Conservation (phyloP, 2,113 vertebrate species). For the Geothlypis trichas region DNA sequence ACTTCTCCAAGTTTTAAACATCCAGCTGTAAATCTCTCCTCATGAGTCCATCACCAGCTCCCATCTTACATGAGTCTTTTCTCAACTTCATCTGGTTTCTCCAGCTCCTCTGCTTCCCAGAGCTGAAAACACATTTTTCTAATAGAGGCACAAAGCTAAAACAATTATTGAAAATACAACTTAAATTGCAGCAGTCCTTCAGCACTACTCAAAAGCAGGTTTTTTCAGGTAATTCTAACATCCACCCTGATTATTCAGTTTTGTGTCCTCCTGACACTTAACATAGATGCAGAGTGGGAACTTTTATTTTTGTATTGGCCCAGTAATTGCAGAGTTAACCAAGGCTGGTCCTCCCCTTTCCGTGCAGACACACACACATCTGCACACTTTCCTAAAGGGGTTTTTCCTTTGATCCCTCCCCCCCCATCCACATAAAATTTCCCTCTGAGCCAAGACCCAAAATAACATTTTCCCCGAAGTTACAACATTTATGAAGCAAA, state of each 20-base stretch:
- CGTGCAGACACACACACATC: not conserved
- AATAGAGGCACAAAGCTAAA: not conserved
- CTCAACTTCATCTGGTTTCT: not conserved
- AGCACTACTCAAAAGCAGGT: not conserved
- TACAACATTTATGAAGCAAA: not conserved
- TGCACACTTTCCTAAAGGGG: not conserved
- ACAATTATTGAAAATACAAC: not conserved
- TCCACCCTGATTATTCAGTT: not conserved
- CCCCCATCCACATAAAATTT: not conserved
- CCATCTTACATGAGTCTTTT: not conserved
- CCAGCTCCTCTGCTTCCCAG: not conserved
- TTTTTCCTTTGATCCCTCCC: not conserved
- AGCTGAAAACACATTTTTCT: not conserved
- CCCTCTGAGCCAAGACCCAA: not conserved
- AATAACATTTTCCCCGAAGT: constrained; percentile 53
- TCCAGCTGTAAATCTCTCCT: not conserved
- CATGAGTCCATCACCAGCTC: not conserved
- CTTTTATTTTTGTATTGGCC: not conserved
- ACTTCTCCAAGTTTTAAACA: not conserved
- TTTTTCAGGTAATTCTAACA: not conserved
- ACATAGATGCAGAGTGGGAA: not conserved
- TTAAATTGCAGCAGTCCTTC: not conserved
- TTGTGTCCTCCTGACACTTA: not conserved
- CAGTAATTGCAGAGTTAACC: not conserved
- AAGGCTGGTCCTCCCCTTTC: not conserved